Base-by-base conservation (phyloP, 2,113 vertebrate genomes). In the Hirundichthys speculiger region DNA sequence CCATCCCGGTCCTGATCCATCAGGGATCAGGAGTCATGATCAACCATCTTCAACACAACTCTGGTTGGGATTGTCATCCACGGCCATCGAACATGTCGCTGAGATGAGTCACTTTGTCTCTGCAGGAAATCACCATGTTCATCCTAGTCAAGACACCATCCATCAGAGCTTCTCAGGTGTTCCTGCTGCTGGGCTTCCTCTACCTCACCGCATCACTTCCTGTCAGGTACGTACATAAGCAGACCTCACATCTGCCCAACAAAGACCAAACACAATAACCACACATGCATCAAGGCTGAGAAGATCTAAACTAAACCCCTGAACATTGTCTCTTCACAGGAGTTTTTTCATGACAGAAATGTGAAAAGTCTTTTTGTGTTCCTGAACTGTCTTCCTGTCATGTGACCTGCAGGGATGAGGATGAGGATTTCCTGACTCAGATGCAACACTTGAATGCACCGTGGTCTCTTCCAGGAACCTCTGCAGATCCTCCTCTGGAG, bases 141-240 rank as follows among this genome's bases (percentile, higher is more conserved):
- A 6, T 48, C 74, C 3, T 43, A 62, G 1, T 50, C 64, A 80
- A 30, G 62, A 90, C 91, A 89, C 47, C 80, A 6, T 61, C 63
- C 40, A 45, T 90, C 41, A 77, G 82, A 51, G 67, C 85, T 34
- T 72, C 68, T 34, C 87, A 86, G 47, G 47, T 79, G 18, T 63
- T 90, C 51, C 70, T 93, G 66, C 62, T 92, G 50, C 64, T 57
- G 12, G 73, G 86, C 58, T 43, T 92, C 62, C 55, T 92, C 65
- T 70, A 89, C 56, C n/a, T 77, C 61, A 48, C 73, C 5, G 55
- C 76, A 24, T 70, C 89, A 40, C 77, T 90, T 73, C 88, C 92
- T 62, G 69, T 82, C 65, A 86, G 90, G 92, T 93, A 88, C 4
- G 1, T 6, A 15, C n/a, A 18, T 18, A 2, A 54, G 19, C 13